phyloP scores from a whole-genome alignment of 2,888 invertebrate genomes.

The Dexiosoma caninum region DNA sequence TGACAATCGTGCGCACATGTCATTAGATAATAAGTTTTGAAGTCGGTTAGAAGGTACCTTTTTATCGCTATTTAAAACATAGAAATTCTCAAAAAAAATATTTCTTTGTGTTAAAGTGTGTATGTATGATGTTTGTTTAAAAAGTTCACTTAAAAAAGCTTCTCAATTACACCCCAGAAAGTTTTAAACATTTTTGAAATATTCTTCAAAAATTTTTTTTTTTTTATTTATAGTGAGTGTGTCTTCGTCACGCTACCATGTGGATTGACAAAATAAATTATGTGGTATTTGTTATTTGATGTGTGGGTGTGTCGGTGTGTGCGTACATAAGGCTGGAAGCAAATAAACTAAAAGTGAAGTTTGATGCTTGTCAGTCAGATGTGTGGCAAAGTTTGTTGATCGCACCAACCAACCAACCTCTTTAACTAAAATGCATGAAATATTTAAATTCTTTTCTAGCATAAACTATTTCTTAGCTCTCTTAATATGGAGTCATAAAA shows the following conservation, averaged over 20 bases:
- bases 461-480: neutral
- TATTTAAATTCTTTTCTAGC: too few relatives aligned
- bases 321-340: neutral
- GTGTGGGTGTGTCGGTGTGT: neutral
- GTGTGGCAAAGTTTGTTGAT: neutral
- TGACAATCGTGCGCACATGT: too few relatives aligned
- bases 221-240: too few relatives aligned
- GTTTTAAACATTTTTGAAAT: neutral
- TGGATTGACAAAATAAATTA: constrained; percentile 21
- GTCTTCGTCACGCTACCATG: neutral
- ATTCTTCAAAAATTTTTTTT: neutral
- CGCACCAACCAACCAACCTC: neutral
- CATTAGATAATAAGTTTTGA: too few relatives aligned
- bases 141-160: neutral
- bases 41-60: too few relatives aligned
- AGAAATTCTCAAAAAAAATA: too few relatives aligned
- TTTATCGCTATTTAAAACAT: too few relatives aligned
- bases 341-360: neutral
- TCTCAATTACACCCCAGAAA: constrained; percentile 8
- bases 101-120: neutral
- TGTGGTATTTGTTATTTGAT: constrained; percentile 5
- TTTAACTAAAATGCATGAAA: neutral
- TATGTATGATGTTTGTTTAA: neutral
- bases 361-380: neutral
- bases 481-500: neutral